Conservation (phyloP, 1,140 invertebrate species). For the Caenorhabditis latens region DNA sequence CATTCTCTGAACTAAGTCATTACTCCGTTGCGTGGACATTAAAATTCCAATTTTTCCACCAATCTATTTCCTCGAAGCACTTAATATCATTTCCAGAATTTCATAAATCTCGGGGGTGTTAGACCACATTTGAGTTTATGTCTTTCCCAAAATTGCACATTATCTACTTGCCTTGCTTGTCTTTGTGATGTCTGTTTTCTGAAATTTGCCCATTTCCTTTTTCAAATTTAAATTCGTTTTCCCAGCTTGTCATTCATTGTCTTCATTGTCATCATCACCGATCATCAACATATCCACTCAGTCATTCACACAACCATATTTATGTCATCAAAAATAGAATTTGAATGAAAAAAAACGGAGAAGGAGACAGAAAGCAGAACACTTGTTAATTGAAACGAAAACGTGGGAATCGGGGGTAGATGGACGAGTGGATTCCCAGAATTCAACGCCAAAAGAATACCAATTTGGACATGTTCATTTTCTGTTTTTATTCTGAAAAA, state of each 20-base stretch:
- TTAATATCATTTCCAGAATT: background rate
- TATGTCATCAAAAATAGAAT: slow-evolving; percentile 45
- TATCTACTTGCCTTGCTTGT: background rate
- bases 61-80: background rate
- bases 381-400: slow-evolving; percentile 10
- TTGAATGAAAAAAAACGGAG: background rate
- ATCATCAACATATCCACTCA: background rate
- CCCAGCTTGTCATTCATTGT: background rate
- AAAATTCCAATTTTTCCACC: too few relatives aligned
- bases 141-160: too few relatives aligned
- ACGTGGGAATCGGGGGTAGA: background rate
- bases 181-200: slow-evolving; percentile 16
- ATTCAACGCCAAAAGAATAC: background rate
- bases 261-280: background rate
- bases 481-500: too few relatives aligned
- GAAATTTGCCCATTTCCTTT: background rate
- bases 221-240: background rate
- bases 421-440: background rate
- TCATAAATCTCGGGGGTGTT: background rate
- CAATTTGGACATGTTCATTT: background rate
- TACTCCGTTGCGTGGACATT: too few relatives aligned
- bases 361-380: background rate
- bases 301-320: background rate
- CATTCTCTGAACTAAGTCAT: too few relatives aligned
- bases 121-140: too few relatives aligned